Evolutionary conservation across 2,797 vertebrate genomes (phyloP).

Genomic region (Silurus aristotelis): DNA sequence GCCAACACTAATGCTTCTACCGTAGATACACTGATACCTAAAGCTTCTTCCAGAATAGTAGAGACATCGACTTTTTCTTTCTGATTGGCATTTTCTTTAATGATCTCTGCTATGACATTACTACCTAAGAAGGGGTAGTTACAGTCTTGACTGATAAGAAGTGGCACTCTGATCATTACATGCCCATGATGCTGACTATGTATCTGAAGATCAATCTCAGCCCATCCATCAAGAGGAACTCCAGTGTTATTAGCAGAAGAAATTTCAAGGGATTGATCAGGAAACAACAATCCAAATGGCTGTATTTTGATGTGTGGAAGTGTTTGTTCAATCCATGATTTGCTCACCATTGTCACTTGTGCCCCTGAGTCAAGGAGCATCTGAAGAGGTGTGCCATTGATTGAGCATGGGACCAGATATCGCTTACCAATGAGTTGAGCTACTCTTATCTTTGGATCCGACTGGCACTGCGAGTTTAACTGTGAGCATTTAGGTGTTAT

Average conservation of each 20-base stretch:
- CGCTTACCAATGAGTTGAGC: conserved; percentile 26
- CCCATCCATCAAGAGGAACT: background rate
- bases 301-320: background rate
- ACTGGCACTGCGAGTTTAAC: background rate
- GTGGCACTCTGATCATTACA: no score
- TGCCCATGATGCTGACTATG: no score
- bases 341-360: background rate
- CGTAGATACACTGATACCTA: background rate
- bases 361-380: background rate
- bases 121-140: no score
- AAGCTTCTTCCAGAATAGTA: background rate
- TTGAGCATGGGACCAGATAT: background rate
- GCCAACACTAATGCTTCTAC: background rate
- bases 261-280: background rate
- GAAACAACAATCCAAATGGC: background rate
- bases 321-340: background rate
- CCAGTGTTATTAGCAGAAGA: background rate
- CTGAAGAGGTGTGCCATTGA: background rate
- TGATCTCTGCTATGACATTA: no score
- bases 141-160: no score
- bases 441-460: background rate
- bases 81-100: background rate
- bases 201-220: no score
- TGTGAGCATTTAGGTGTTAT: background rate
- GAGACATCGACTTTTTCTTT: background rate